Conservation (phyloP, 2,888 invertebrate genomes). For the Lamellibrachia satsuma region DNA sequence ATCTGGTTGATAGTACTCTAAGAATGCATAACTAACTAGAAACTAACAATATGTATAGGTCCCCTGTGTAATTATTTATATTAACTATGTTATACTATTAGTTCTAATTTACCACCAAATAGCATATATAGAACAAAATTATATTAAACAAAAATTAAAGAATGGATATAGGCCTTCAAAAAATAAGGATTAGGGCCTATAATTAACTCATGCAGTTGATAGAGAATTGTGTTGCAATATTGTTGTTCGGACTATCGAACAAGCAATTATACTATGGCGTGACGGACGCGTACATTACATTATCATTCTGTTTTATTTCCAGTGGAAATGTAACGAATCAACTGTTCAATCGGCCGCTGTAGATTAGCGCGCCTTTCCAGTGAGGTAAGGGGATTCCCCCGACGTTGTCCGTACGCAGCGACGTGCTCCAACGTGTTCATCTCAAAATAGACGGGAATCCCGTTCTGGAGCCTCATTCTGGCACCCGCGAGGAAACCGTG, state of each 20-base stretch:
- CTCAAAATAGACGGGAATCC: background rate
- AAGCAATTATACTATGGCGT: background rate
- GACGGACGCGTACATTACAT: background rate
- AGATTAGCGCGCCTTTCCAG: background rate
- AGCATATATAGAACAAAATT: too few relatives aligned
- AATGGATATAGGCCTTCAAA: too few relatives aligned
- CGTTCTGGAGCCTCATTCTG: conserved; percentile 17
- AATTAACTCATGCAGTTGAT: too few relatives aligned
- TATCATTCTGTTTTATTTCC: background rate
- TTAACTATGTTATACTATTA: too few relatives aligned
- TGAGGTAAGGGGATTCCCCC: background rate
- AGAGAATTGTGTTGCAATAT: background rate
- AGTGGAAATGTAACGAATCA: background rate
- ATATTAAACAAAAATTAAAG: too few relatives aligned
- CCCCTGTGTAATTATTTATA: background rate
- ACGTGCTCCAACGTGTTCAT: background rate
- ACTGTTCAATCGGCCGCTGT: background rate
- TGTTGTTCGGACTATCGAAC: background rate
- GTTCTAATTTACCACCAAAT: too few relatives aligned
- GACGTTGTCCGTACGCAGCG: background rate
- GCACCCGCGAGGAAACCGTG: background rate
- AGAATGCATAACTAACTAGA: too few relatives aligned
- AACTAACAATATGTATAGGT: background rate
- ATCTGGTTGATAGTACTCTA: too few relatives aligned
- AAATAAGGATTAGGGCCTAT: too few relatives aligned